A percentile compares a stretch with the other conserved stretches of the same genome.
These are phyloP conservation scores for Perizoma affinitatum DNA, from an alignment of 2,888 invertebrate genomes.

Conservation along the genomic window DNA sequence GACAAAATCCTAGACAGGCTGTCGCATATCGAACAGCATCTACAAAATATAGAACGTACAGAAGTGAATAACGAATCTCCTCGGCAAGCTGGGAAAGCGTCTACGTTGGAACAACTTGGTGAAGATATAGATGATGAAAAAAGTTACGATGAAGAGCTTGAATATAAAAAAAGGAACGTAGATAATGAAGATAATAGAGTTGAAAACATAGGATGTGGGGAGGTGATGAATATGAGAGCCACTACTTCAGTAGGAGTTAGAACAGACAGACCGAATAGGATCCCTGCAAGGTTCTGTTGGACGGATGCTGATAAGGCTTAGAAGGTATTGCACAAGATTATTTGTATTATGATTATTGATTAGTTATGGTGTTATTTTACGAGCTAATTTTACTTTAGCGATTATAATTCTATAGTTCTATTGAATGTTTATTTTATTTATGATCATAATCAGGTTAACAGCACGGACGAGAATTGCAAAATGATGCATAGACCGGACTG, in stretches of 20 bases:
- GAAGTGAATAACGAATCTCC: slow-evolving; percentile 10
- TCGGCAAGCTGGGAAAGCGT: slow-evolving; percentile 46
- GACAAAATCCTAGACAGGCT: slow-evolving; percentile 62
- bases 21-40: slow-evolving; percentile 58
- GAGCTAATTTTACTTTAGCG: slow-evolving; percentile 8
- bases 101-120: slow-evolving; percentile 63
- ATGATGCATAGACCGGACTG: too few species aligned
- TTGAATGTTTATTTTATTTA: slow-evolving; percentile 3
- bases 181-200: slow-evolving; percentile 28
- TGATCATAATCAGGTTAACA: not conserved
- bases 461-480: not conserved
- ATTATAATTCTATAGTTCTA: slow-evolving; percentile 7
- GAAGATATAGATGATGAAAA: slow-evolving; percentile 59
- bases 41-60: slow-evolving; percentile 32
- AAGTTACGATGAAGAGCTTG: slow-evolving; percentile 59
- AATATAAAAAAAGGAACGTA: slow-evolving; percentile 31
- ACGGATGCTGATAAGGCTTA: slow-evolving; percentile 58
- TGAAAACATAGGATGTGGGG: slow-evolving; percentile 50
- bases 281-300: slow-evolving; percentile 74
- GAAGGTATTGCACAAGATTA: slow-evolving; percentile 7
- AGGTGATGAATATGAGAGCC: slow-evolving; percentile 41
- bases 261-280: slow-evolving; percentile 55
- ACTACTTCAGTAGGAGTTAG: slow-evolving; percentile 45
- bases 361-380: slow-evolving; percentile 7
- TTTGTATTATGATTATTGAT: not conserved